Conservation (phyloP, 2,797 vertebrate genomes). For the Anolis apletophallus region DNA sequence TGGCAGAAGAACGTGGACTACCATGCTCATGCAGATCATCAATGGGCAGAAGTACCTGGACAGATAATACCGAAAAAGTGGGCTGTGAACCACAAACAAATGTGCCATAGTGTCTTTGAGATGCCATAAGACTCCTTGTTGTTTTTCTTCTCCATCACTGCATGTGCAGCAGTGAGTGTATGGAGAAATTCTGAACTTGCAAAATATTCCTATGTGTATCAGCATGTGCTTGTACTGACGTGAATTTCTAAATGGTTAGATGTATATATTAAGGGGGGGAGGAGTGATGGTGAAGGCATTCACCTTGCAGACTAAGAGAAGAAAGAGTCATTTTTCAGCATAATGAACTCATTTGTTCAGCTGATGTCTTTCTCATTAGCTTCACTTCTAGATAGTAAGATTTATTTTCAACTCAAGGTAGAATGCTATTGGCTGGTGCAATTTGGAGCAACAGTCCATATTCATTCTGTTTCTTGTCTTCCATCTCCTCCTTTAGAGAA, state of each 20-base stretch:
- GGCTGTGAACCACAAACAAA: not conserved
- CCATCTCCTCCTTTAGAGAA: not conserved
- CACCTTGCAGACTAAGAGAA: not conserved
- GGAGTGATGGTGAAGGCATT: not conserved
- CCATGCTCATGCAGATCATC: not conserved
- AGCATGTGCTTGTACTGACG: not conserved
- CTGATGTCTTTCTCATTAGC: not conserved
- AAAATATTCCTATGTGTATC: not conserved
- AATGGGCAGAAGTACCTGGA: no score
- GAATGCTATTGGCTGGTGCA: no score
- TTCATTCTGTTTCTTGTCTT: no score
- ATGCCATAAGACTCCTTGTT: not conserved
- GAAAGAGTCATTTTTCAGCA: not conserved
- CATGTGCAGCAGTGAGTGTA: not conserved
- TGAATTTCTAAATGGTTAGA: not conserved
- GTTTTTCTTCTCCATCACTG: not conserved
- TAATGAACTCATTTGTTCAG: not conserved
- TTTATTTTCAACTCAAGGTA: no score
- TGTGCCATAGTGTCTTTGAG: not conserved
- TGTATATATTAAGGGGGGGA: no score
- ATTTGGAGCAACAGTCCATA: no score
- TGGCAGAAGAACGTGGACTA: not conserved
- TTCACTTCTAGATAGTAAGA: not conserved
- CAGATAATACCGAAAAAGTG: not conserved
- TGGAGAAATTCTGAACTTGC: not conserved